Evolutionary conservation across 2,113 vertebrate species (phyloP).

Genomic region (Cyanoliseus patagonus): DNA sequence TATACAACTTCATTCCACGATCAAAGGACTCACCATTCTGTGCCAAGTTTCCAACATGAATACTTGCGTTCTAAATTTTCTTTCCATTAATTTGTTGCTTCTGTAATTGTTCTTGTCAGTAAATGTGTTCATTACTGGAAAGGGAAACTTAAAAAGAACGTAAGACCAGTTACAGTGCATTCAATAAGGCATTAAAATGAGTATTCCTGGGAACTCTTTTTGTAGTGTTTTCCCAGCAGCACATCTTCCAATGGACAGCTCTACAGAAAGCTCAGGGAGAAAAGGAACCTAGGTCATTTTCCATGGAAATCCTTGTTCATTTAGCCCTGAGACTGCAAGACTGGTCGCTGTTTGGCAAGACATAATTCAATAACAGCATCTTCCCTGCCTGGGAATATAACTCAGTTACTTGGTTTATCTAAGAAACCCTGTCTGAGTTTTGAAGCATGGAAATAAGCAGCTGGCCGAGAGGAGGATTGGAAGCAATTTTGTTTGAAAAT

Average conservation of each 20-base stretch:
- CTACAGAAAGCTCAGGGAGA: neutral
- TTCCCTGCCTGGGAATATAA: conserved; percentile 13
- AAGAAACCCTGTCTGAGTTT: neutral
- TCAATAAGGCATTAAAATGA: conserved; percentile 42
- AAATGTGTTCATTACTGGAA: conserved; percentile 34
- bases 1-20: neutral
- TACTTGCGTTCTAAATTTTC: neutral
- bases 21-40: neutral
- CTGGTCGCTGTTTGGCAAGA: conserved; percentile 36
- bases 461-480: neutral
- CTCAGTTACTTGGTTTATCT: conserved; percentile 20
- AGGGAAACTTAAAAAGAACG: neutral
- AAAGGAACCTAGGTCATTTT: conserved; percentile 21
- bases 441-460: neutral
- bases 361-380: conserved; percentile 15
- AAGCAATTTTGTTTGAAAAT: neutral
- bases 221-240: conserved; percentile 53
- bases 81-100: conserved; percentile 31
- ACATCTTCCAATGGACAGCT: neutral
- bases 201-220: conserved; percentile 39
- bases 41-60: conserved; percentile 47
- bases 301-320: conserved; percentile 34
- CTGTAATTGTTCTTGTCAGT: conserved; percentile 34
- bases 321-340: conserved; percentile 7
- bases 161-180: neutral